Conservation (phyloP, 2,888 invertebrate species). For the Anoncus sp. region DNA sequence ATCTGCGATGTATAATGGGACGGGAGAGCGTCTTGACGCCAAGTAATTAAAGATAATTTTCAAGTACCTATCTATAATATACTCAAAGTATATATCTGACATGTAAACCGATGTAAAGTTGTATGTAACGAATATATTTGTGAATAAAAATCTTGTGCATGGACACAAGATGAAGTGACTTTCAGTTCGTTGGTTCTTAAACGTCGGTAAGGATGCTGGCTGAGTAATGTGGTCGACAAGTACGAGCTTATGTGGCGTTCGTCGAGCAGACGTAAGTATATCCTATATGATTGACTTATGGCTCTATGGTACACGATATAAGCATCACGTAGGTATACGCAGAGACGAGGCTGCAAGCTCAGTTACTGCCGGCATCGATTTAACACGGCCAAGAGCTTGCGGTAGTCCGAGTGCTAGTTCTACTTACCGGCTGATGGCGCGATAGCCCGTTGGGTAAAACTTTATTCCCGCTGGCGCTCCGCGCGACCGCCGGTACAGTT, state of each 20-base stretch:
- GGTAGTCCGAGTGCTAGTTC: constrained; percentile 29
- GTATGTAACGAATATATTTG: too few relatives aligned
- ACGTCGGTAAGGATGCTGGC: constrained; percentile 50
- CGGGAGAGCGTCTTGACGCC: too few relatives aligned
- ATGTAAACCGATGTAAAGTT: too few relatives aligned
- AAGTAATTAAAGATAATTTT: too few relatives aligned
- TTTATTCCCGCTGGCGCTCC: constrained; percentile 27
- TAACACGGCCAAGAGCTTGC: constrained; percentile 12
- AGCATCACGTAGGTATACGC: constrained; percentile 23
- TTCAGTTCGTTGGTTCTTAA: not conserved
- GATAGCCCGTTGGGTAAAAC: constrained; percentile 53
- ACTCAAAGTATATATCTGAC: too few relatives aligned
- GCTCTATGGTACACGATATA: constrained; percentile 25
- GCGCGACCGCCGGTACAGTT: constrained; percentile 34
- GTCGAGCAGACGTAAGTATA: not conserved
- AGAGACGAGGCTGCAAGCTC: constrained; percentile 27
- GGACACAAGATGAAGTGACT: not conserved
- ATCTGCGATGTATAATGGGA: too few relatives aligned
- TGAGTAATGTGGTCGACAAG: constrained; percentile 22
- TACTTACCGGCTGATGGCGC: constrained; percentile 62
- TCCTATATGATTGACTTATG: constrained; percentile 35
- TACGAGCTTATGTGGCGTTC: constrained; percentile 7
- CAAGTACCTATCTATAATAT: too few relatives aligned
- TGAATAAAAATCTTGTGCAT: not conserved
- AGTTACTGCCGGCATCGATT: constrained; percentile 40